These are phyloP conservation scores for Esox masquinongy DNA, from an alignment of 2,797 vertebrate genomes.

Conservation along the genomic window DNA sequence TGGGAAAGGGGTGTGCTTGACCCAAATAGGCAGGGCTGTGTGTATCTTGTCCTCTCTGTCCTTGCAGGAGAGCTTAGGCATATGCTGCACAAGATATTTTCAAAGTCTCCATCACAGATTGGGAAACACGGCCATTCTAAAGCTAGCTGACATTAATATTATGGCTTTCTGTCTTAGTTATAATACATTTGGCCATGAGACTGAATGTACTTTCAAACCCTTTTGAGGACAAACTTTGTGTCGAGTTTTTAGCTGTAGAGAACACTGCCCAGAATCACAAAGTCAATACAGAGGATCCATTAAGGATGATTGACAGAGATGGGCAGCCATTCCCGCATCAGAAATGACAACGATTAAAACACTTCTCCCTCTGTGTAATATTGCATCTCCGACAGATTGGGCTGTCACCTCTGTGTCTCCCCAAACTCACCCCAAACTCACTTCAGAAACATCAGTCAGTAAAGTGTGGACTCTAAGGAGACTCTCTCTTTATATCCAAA, in stretches of 20 bases:
- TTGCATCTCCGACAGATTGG: constrained; percentile 47
- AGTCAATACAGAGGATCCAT: constrained; percentile 55
- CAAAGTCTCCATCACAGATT: background rate
- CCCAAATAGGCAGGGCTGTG: constrained; percentile 23
- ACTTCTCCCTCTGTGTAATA: constrained; percentile 38
- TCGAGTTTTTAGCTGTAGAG: constrained; percentile 36
- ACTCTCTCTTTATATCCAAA: constrained; percentile 8
- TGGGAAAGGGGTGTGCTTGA: constrained; percentile 33
- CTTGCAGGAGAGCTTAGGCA: constrained; percentile 2
- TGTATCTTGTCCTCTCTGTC: constrained; percentile 13
- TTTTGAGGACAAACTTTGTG: constrained; percentile 35
- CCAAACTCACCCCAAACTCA: constrained; percentile 11
- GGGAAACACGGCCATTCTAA: background rate
- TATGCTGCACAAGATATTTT: background rate
- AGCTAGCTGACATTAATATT: background rate
- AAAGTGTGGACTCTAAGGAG: constrained; percentile 30
- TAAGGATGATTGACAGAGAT: constrained; percentile 48
- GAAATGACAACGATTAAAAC: constrained; percentile 57
- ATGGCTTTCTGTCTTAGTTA: background rate
- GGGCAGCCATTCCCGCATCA: constrained; percentile 41
- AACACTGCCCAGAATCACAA: constrained; percentile 38
- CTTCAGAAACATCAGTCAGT: constrained; percentile 41
- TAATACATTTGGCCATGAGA: background rate
- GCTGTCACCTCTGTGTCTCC: constrained; percentile 38
- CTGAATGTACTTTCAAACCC: constrained; percentile 14